Evolutionary conservation across 2,113 vertebrate genomes (phyloP), one percentile per base, ranked within the genome.

Genomic region (Zosterops lateralis): DNA sequence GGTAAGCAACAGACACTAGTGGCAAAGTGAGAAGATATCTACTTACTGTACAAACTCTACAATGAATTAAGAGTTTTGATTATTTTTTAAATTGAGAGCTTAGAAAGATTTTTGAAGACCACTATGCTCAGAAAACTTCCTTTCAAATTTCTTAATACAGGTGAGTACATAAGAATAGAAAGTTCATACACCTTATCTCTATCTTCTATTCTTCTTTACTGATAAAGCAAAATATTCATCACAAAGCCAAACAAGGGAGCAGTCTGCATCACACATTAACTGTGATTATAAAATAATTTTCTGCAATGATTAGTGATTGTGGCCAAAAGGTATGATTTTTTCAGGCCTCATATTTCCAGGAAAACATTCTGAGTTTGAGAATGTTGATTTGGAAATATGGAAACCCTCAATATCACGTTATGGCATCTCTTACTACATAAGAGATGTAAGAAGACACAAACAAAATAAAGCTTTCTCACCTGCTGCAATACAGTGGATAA

Each of bases 401-500:
- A 95, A 95, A 92, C 94, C 89, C 87, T 95, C 95, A 95, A 86
- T 86, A 84, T 88, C 87, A 91, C n/a, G 34, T 92, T 48, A 76
- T 14, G 51, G 84, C 93, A 93, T 92, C 93, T 90, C 85, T 93
- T 92, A 93, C 38, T 31, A 8, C 1, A 5, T 74, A 87, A 54
- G 71, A 81, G 90, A 93, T 94, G 79, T 38, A 73, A 86, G 68
- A 92, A 78, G 62, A 87, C 78, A 71, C n/a, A 91, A 68, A 94
- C 34, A 79, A 93, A 90, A 91, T 26, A 84, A 65, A 93, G 44
- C 38, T 65, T 82, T 97, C 98, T 98, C 98, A 98, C 98, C 98
- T 98, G 98, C 92, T 98, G 97, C 91, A 98, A 96, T 81, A 97
- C 95, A 96, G 98, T 98, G 88, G 98, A 97, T 96, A 98, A 98